phyloP scores from a whole-genome alignment of 1,140 invertebrate species.

The Brachionus rubens region DNA sequence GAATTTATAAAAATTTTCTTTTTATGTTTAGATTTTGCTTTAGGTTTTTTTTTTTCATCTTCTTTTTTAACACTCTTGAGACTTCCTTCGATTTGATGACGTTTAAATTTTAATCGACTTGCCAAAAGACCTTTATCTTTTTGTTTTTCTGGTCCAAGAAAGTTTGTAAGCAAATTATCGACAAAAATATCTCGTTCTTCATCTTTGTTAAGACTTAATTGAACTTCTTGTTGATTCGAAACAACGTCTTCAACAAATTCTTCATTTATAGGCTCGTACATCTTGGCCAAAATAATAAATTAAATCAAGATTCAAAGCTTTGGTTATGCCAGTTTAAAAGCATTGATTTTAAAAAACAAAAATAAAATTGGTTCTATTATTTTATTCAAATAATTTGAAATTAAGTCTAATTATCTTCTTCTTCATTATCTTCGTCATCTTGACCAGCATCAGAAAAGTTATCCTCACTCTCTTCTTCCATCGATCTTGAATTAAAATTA shows the following conservation, averaged over 20 bases:
- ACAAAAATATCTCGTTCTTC: conserved; percentile 16
- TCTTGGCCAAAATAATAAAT: background rate
- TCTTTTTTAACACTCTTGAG: conserved; percentile 28
- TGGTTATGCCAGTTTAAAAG: background rate
- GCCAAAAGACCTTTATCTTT: conserved; percentile 26
- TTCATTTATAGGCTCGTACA: conserved; percentile 13
- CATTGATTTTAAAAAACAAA: background rate
- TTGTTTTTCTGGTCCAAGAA: conserved; percentile 17
- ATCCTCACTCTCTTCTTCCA: conserved; percentile 47
- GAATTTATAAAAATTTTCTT: background rate
- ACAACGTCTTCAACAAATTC: conserved; percentile 9
- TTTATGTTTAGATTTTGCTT: background rate
- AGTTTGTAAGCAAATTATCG: background rate
- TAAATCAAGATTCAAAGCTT: background rate
- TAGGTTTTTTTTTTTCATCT: conserved; percentile 6
- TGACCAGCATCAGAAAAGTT: conserved; percentile 47
- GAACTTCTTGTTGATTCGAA: background rate
- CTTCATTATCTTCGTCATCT: conserved; percentile 46
- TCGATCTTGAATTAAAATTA: background rate
- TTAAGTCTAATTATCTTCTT: conserved; percentile 48
- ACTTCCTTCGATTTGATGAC: conserved; percentile 28
- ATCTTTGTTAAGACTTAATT: background rate
- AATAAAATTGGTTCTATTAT: background rate
- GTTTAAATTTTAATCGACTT: conserved; percentile 2
- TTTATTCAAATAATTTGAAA: background rate